Conservation (phyloP, 2,888 invertebrate genomes). For the Selenia dentaria region DNA sequence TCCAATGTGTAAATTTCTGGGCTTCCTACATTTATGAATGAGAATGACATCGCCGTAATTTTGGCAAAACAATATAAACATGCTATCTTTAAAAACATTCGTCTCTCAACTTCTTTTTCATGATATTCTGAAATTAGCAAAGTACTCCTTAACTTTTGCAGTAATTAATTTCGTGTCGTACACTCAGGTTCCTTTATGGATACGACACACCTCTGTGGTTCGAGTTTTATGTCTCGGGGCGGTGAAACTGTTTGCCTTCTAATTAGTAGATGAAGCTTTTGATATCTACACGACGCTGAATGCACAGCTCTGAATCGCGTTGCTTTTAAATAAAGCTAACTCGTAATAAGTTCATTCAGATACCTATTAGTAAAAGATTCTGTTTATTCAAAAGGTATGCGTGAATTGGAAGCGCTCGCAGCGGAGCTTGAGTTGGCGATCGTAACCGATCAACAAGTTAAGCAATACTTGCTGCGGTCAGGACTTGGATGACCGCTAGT, state of each 20-base stretch:
- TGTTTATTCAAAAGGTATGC: no score
- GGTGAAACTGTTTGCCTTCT: constrained; percentile 12
- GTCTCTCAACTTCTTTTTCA: not conserved
- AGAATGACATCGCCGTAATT: constrained; percentile 25
- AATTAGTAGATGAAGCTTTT: constrained; percentile 21
- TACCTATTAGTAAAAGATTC: no score
- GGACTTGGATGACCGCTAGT: no score
- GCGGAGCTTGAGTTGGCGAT: no score
- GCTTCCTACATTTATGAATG: constrained; percentile 18
- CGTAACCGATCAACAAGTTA: no score
- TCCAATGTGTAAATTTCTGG: constrained; percentile 20
- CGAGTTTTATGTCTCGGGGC: not conserved
- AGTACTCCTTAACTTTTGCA: not conserved
- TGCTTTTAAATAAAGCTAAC: no score
- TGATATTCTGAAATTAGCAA: not conserved
- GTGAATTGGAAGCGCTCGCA: no score
- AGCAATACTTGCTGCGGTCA: no score
- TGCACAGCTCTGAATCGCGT: not conserved
- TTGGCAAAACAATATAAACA: no score
- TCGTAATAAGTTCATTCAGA: no score
- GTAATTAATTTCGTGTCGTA: not conserved
- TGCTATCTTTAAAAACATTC: not conserved
- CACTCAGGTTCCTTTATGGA: constrained; percentile 7
- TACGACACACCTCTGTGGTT: constrained; percentile 4
- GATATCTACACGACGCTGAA: constrained; percentile 4